These are phyloP conservation scores for Eriosoma lanigerum DNA, from an alignment of 1,140 invertebrate species.

Conservation along the genomic window DNA sequence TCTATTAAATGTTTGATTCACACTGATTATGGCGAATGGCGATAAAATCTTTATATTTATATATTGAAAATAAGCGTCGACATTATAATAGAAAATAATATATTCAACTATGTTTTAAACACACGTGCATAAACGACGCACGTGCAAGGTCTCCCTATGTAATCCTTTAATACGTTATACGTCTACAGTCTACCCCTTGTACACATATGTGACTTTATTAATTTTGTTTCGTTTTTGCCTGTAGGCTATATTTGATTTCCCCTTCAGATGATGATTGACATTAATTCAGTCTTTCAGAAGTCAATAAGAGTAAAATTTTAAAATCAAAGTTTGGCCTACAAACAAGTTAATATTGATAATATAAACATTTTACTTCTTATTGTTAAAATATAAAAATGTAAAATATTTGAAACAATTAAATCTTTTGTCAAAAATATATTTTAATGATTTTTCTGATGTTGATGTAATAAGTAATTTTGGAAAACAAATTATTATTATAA, in stretches of 20 bases:
- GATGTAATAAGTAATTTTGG: no score
- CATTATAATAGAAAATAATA: constrained; percentile 14
- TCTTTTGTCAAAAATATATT: not conserved
- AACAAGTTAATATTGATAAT: not conserved
- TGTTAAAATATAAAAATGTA: no score
- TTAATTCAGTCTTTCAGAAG: constrained; percentile 34
- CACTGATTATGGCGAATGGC: not conserved
- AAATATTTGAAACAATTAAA: not conserved
- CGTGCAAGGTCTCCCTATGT: constrained; percentile 31
- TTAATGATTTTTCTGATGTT: not conserved
- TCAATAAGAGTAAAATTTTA: not conserved
- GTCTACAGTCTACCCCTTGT: constrained; percentile 12
- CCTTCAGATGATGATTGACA: constrained; percentile 28
- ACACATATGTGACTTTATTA: constrained; percentile 49
- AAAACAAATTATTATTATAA: no score
- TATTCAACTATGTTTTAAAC: constrained; percentile 43
- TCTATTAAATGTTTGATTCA: not conserved
- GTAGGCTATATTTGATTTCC: not conserved
- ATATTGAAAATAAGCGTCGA: constrained; percentile 5
- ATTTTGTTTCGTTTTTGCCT: not conserved
- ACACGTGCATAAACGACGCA: constrained; percentile 10
- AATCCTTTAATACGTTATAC: constrained; percentile 45
- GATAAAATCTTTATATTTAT: constrained; percentile 21
- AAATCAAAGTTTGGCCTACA: not conserved
- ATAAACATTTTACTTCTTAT: not conserved